Conservation (phyloP, 35 echinoderm and acorn worm species). For the Amphiura filiformis region DNA sequence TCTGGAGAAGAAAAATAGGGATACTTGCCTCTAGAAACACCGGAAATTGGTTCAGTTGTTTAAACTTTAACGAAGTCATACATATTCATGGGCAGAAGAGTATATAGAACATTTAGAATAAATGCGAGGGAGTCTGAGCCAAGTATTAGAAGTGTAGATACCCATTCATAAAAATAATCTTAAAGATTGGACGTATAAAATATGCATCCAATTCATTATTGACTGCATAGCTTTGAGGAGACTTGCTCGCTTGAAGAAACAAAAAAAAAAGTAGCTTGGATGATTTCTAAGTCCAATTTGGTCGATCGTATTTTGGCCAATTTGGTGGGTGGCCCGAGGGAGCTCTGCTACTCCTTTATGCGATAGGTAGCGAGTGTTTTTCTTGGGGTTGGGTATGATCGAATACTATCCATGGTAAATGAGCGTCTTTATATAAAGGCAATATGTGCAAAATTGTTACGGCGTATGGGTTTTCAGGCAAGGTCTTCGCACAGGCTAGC, state of each 20-base stretch:
- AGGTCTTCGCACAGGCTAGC: not conserved
- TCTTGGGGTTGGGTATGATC: not conserved
- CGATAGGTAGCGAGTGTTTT: not conserved
- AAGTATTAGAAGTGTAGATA: not conserved
- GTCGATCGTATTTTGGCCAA: not conserved
- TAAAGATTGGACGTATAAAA: not conserved
- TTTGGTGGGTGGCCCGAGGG: not conserved
- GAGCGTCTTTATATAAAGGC: not conserved
- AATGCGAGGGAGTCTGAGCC: not conserved
- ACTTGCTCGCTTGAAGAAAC: not conserved
- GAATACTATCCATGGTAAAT: not conserved
- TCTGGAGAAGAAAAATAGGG: not conserved
- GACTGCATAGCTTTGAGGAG: not conserved
- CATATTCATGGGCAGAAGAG: not conserved
- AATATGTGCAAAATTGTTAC: not conserved
- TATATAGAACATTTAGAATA: not conserved
- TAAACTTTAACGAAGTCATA: not conserved
- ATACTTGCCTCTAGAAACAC: not conserved
- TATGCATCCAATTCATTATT: not conserved
- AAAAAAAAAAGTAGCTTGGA: not conserved
- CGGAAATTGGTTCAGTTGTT: not conserved
- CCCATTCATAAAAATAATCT: slow-evolving; percentile 6
- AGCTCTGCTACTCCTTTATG: not conserved
- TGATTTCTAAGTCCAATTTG: not conserved
- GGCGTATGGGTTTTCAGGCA: not conserved